Evolutionary conservation across 1,140 invertebrate genomes (phyloP), one percentile per base, ranked within the genome.

Genomic region (Pseudomyrmex sp.): DNA sequence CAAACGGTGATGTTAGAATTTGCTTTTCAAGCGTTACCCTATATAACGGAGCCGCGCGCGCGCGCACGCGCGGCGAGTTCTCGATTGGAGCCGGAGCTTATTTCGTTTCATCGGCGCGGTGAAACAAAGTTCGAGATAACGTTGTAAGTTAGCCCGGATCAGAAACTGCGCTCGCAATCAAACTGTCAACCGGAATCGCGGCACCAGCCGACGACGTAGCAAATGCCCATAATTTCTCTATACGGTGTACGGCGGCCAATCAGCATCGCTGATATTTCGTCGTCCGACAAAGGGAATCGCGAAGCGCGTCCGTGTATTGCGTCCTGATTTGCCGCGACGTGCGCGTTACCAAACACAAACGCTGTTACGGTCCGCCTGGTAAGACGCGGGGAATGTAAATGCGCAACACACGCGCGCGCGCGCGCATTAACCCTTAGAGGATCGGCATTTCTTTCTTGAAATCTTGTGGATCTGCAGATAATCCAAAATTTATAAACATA

Each of bases 221-320:
- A 69, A 69, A 72, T 48, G 82, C 82, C 46, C 54, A 75, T 68
- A 82, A 66, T 52, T 23, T 84, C 48, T 9, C 44, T 23, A 1
- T 48, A 59, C 35, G 76, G 50, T n/a, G 85, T 50, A 63, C 54
- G 35, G 35, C 35, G 44, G 83, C 69, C 87, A 88, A 88, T 88
- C 87, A 88, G 80, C 83, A 50, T 65, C 54, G 54, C 48, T 7
- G 76, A 87, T 83, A 79, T 85, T 61, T 59, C 54, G 66, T 79
- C 58, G 26, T 72, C 54, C 50, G 82, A 86, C 90, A 91, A 91
- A 91, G 88, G 85, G 89, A 90, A 91, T 90, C 85, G 74, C 87
- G 84, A 87, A 91, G 83, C 85, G 74, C 66, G 61, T 89, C 77
- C 84, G 76, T 35, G 35, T 66, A 84, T 89, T 73, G 77, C 69